Conservation (phyloP, 2,113 vertebrate species). For the Pipra filicauda region DNA sequence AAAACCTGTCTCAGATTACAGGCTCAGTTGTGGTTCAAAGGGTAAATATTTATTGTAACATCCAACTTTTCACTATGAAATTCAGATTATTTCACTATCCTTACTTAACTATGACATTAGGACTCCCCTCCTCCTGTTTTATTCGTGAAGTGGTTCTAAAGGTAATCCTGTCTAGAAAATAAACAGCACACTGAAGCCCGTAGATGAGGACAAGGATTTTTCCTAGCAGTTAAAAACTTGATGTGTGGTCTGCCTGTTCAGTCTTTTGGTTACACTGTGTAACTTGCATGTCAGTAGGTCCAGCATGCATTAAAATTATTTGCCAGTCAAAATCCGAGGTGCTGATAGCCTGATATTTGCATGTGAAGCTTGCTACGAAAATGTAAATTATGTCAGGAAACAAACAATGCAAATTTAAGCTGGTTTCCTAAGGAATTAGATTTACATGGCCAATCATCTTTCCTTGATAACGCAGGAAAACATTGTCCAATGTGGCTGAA, state of each 20-base stretch:
- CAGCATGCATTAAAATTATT: background rate
- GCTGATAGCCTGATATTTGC: background rate
- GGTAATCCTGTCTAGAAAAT: background rate
- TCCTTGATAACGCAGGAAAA: background rate
- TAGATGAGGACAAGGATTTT: background rate
- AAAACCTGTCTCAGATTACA: background rate
- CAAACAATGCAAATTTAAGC: constrained; percentile 9
- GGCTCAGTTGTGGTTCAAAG: background rate
- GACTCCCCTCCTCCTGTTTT: background rate
- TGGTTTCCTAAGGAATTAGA: background rate
- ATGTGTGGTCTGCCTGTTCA: background rate
- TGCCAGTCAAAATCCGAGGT: constrained; percentile 11
- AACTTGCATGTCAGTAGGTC: background rate
- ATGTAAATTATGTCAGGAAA: constrained; percentile 7
- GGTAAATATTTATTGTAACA: background rate
- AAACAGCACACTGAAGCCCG: background rate
- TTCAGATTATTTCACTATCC: background rate
- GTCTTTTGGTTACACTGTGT: background rate
- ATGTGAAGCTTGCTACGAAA: background rate
- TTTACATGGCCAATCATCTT: background rate
- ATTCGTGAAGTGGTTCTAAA: background rate
- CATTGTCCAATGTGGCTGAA: background rate
- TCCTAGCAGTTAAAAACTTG: background rate
- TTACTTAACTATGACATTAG: background rate
- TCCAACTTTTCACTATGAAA: background rate